Conservation (phyloP, 2,113 vertebrate genomes). For the Meleagris gallopavo region DNA sequence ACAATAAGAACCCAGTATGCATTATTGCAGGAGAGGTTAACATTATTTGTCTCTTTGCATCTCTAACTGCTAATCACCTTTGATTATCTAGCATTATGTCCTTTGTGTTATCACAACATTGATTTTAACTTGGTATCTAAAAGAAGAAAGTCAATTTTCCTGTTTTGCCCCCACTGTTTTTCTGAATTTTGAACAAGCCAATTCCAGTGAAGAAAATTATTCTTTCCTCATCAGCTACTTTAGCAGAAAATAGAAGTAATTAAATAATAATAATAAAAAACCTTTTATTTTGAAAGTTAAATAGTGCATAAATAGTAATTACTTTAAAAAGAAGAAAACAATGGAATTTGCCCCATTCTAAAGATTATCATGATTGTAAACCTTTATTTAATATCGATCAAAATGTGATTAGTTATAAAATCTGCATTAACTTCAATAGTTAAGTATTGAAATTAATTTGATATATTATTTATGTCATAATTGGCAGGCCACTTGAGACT, state of each 20-base stretch:
- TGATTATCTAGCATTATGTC: not conserved
- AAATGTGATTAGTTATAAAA: not conserved
- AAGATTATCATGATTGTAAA: not conserved
- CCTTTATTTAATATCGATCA: not conserved
- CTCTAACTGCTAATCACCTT: not conserved
- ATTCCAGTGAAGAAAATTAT: not conserved
- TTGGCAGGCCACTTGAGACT: constrained; percentile 6
- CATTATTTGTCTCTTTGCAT: not conserved
- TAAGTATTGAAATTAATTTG: not conserved
- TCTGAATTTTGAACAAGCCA: not conserved
- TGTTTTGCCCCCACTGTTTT: not conserved
- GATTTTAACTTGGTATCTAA: not conserved
- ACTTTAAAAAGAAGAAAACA: not conserved
- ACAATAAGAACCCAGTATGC: not conserved
- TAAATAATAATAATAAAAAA: not conserved
- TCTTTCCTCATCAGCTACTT: not conserved
- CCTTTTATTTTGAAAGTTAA: not conserved
- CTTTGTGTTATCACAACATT: not conserved
- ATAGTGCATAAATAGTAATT: not conserved
- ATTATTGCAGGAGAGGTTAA: not conserved
- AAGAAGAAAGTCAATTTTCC: not conserved
- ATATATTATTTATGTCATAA: not conserved
- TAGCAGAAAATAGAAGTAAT: not conserved
- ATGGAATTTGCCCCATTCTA: not conserved
- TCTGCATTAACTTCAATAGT: not conserved